Conservation (phyloP, 1,140 invertebrate genomes). For the Philopotamus ludificatus region DNA sequence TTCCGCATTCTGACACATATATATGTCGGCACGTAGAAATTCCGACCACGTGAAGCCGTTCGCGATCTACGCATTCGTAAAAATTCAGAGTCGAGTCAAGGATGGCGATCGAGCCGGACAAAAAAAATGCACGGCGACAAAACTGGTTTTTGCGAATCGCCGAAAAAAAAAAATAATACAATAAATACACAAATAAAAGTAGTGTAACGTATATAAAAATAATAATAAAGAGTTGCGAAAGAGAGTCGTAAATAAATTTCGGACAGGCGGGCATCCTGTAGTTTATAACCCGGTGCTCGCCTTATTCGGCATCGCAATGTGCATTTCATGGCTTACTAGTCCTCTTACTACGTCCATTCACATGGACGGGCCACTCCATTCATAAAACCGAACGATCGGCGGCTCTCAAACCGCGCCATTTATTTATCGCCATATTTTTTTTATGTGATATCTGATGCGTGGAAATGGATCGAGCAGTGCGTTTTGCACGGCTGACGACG, state of each 20-base stretch:
- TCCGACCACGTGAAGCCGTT: not conserved
- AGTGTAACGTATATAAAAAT: not conserved
- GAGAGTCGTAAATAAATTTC: conserved; percentile 19
- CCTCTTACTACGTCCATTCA: conserved; percentile 28
- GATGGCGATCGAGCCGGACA: not conserved
- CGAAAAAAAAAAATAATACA: no score
- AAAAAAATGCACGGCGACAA: not conserved
- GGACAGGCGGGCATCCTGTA: conserved; percentile 6
- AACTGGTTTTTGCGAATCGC: conserved; percentile 12
- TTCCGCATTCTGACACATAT: not conserved
- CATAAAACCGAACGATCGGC: conserved; percentile 10
- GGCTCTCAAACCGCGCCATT: conserved; percentile 4
- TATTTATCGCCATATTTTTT: not conserved
- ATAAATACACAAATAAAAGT: no score
- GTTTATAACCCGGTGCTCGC: conserved; percentile 7
- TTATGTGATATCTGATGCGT: no score
- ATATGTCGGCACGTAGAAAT: not conserved
- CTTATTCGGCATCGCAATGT: not conserved
- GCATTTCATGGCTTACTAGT: conserved; percentile 1
- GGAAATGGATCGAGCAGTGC: no score
- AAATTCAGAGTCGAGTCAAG: no score
- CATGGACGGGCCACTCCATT: conserved; percentile 15
- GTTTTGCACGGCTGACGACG: no score
- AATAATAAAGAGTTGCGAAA: not conserved
- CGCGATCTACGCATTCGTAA: not conserved